Conservation (phyloP, 2,888 invertebrate species). For the Brachyptera putata region DNA sequence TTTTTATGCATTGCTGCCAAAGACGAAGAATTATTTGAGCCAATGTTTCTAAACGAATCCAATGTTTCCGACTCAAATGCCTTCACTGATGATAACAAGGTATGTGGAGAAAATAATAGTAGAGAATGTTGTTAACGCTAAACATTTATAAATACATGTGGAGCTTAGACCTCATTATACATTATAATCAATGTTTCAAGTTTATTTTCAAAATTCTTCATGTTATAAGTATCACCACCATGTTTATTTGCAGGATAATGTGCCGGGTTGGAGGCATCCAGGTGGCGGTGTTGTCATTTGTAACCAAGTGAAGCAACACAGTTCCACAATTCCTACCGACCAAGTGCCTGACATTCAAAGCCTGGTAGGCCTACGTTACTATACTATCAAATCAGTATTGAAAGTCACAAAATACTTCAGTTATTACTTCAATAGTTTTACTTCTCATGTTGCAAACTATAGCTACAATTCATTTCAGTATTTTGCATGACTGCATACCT, state of each 20-base stretch:
- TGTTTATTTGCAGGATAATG: neutral
- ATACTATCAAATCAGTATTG: no score
- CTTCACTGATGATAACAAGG: slow-evolving; percentile 52
- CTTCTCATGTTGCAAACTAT: no score
- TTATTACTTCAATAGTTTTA: no score
- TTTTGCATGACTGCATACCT: no score
- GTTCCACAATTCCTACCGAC: slow-evolving; percentile 38
- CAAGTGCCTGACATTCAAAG: slow-evolving; percentile 40
- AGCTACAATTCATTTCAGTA: no score
- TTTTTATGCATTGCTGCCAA: slow-evolving; percentile 53
- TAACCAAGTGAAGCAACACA: slow-evolving; percentile 28
- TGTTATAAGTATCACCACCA: no score
- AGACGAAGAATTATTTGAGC: slow-evolving; percentile 44
- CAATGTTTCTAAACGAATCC: slow-evolving; percentile 53
- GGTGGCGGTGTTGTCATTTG: neutral
- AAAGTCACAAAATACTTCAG: no score
- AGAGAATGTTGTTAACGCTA: neutral
- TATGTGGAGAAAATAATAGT: slow-evolving; percentile 34
- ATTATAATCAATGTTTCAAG: no score
- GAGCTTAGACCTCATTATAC: no score
- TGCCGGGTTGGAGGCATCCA: slow-evolving; percentile 14
- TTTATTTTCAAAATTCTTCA: no score
- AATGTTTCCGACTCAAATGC: slow-evolving; percentile 52
- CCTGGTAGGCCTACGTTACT: no score
- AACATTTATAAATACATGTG: no score